Evolutionary conservation across 2,113 vertebrate species (phyloP).

Genomic region (Trochalopteron elliotii): DNA sequence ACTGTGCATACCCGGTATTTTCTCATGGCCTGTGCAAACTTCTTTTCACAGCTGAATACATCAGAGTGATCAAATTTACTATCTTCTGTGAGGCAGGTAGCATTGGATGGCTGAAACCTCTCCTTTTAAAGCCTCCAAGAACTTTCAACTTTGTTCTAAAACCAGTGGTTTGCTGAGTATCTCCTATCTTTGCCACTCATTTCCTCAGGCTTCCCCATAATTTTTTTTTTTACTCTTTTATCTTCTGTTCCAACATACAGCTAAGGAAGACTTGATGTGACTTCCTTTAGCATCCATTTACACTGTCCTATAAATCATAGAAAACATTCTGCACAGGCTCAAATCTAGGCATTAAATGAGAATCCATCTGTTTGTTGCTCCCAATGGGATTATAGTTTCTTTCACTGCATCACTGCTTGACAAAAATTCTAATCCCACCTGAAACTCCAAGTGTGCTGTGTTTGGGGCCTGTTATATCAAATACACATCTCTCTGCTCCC

Average conservation of each 20-base stretch:
- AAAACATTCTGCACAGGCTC: constrained; percentile 30
- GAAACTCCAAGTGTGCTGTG: not conserved
- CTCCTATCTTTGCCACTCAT: not conserved
- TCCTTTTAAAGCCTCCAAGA: not conserved
- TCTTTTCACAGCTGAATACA: not conserved
- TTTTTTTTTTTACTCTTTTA: not conserved
- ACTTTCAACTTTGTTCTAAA: not conserved
- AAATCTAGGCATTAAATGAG: constrained; percentile 31
- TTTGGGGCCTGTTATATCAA: not conserved
- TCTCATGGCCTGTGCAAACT: not conserved
- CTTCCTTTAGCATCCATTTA: constrained; percentile 43
- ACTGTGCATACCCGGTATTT: not conserved
- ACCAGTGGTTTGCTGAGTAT: not conserved
- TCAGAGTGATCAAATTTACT: not conserved
- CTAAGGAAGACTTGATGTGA: constrained; percentile 21
- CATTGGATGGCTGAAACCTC: not conserved
- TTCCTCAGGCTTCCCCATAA: not conserved
- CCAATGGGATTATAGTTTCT: constrained; percentile 40
- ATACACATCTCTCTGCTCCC: not conserved
- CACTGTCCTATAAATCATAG: constrained; percentile 36
- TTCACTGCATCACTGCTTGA: constrained; percentile 1
- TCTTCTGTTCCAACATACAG: not conserved
- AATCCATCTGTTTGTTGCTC: constrained; percentile 13
- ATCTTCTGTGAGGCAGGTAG: not conserved
- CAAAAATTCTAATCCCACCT: constrained; percentile 32